Conservation (phyloP, 23 tunicate genomes). For the Oikopleura dioica region DNA sequence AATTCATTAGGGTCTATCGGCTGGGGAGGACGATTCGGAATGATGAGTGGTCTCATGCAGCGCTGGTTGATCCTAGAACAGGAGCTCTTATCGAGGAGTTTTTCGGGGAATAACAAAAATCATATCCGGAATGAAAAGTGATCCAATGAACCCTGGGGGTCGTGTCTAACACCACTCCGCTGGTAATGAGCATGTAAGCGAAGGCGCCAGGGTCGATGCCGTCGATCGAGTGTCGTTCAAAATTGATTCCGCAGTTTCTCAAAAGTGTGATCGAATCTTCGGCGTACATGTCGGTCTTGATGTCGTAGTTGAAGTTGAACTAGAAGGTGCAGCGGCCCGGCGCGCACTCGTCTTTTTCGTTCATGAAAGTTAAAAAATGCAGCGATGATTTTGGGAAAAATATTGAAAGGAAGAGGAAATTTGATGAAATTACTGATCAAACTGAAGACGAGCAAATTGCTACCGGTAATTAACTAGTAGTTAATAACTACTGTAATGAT, state of each 20-base stretch:
- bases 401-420: not conserved
- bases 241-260: conserved; percentile 51
- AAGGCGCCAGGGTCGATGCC: conserved; percentile 71
- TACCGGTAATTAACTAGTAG: too few relatives aligned
- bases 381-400: not conserved
- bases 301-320: conserved; percentile 48
- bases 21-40: too few relatives aligned
- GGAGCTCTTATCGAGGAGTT: not conserved
- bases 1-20: too few relatives aligned
- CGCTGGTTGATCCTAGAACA: not conserved
- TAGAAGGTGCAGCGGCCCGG: conserved; percentile 54
- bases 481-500: too few relatives aligned
- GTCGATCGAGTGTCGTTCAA: conserved; percentile 50
- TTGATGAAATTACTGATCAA: not conserved
- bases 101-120: not conserved
- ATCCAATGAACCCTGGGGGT: not conserved
- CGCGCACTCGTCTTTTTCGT: conserved; percentile 68
- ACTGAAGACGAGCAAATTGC: not conserved
- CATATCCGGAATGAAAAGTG: not conserved
- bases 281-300: conserved; percentile 88
- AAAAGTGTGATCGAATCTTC: conserved; percentile 73
- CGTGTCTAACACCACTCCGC: conserved; percentile 35
- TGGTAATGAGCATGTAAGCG: conserved; percentile 70
- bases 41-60: not conserved
- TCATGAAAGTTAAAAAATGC: conserved; percentile 28